Conservation (phyloP, 2,113 vertebrate species). For the Coptodon rendalli region DNA sequence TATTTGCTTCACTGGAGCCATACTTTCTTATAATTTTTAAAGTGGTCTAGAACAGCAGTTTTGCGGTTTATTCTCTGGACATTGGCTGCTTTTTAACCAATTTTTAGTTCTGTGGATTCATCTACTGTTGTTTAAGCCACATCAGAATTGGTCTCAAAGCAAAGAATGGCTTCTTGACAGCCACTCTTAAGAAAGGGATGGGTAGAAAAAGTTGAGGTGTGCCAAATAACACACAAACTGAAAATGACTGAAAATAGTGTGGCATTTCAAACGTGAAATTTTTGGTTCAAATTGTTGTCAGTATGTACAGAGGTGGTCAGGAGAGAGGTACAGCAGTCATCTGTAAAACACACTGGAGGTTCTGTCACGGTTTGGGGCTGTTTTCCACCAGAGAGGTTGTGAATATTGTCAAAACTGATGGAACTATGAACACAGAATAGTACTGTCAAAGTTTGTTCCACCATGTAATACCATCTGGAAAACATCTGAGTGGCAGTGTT, state of each 20-base stretch:
- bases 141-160: neutral
- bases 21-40: neutral
- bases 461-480: neutral
- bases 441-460: neutral
- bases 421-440: neutral
- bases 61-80: neutral
- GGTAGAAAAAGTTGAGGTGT: neutral
- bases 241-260: neutral
- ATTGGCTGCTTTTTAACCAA: neutral
- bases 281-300: neutral
- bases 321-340: accelerated
- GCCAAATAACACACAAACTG: neutral
- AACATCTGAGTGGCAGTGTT: neutral
- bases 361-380: neutral
- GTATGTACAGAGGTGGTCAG: neutral
- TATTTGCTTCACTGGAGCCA: neutral
- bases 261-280: neutral
- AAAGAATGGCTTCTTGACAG: neutral
- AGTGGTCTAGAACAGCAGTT: neutral
- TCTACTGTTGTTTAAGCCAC: accelerated
- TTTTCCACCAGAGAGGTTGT: neutral
- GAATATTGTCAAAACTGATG: neutral
- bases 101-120: neutral
- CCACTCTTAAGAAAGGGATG: neutral
- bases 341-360: neutral